Evolutionary conservation across 2,888 invertebrate genomes (phyloP).

Genomic region (Tuberolachnus salignus): DNA sequence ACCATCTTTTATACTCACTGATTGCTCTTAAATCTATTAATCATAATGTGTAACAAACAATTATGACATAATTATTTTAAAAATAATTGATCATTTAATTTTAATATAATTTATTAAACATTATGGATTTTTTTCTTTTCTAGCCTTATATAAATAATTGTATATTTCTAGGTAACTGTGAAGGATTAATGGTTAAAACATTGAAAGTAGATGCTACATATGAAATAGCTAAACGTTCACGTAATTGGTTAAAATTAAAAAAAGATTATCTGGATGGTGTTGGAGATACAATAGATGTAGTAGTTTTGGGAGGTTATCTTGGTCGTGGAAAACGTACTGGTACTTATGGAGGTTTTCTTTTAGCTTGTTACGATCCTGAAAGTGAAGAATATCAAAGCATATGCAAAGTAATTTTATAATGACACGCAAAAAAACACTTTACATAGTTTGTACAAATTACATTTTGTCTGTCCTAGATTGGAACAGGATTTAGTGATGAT

Average conservation of each 20-base stretch:
- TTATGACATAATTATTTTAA: no score
- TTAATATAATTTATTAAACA: no score
- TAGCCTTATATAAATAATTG: not conserved
- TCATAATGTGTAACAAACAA: no score
- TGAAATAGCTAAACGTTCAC: conserved; percentile 94
- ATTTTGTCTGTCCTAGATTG: conserved; percentile 68
- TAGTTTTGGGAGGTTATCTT: conserved; percentile 91
- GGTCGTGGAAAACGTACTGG: conserved; percentile 95
- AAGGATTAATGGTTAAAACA: conserved; percentile 98
- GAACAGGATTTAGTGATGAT: conserved; percentile 94
- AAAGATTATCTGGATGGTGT: conserved; percentile 97
- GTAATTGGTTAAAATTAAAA: conserved; percentile 95
- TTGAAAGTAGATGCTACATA: conserved; percentile 87
- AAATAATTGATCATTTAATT: no score
- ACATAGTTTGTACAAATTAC: not conserved
- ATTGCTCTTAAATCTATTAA: no score
- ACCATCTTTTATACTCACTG: no score
- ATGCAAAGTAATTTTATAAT: conserved; percentile 73
- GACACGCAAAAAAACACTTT: not conserved
- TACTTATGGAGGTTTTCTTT: conserved; percentile 90
- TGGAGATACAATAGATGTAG: conserved; percentile 94
- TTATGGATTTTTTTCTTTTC: no score
- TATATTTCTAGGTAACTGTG: conserved; percentile 80
- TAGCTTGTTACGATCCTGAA: conserved; percentile 89
- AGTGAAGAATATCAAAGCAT: conserved; percentile 91